phyloP scores from a whole-genome alignment of 2,888 invertebrate species.

The Conomelus anceps region DNA sequence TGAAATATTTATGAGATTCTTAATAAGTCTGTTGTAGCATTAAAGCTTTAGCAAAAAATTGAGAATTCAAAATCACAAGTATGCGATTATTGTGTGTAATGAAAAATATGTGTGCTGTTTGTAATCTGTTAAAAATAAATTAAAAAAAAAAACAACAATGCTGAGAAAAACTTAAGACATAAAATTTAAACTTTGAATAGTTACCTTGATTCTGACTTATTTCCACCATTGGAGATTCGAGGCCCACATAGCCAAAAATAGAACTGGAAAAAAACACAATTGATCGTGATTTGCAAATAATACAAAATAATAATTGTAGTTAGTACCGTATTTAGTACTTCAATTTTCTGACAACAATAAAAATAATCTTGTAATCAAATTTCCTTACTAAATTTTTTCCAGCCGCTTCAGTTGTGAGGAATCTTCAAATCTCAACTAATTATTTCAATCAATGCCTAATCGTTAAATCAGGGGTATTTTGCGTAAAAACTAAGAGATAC shows the following conservation, averaged over 20 bases:
- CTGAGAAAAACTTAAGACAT: slow-evolving; percentile 33
- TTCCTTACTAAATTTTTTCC: no score
- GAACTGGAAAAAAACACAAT: slow-evolving; percentile 47
- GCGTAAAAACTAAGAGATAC: no score
- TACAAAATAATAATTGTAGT: neutral
- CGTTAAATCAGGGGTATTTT: no score
- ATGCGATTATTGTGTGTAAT: neutral
- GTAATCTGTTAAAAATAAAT: neutral
- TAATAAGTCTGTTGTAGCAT: no score
- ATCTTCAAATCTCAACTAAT: no score
- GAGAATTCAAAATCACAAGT: neutral
- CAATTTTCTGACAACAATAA: no score
- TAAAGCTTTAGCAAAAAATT: neutral
- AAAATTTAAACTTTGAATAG: slow-evolving; percentile 32
- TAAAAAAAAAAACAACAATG: neutral
- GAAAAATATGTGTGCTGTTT: neutral
- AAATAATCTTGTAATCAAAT: no score
- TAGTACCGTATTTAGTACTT: no score
- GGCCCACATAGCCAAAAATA: slow-evolving; percentile 64
- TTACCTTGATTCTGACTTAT: slow-evolving; percentile 38
- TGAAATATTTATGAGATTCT: no score
- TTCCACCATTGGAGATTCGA: slow-evolving; percentile 45
- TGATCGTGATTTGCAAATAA: neutral
- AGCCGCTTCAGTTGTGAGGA: no score
- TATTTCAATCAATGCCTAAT: no score